Evolutionary conservation across 2,888 invertebrate species (phyloP).

Genomic region (Tethea ocularis): DNA sequence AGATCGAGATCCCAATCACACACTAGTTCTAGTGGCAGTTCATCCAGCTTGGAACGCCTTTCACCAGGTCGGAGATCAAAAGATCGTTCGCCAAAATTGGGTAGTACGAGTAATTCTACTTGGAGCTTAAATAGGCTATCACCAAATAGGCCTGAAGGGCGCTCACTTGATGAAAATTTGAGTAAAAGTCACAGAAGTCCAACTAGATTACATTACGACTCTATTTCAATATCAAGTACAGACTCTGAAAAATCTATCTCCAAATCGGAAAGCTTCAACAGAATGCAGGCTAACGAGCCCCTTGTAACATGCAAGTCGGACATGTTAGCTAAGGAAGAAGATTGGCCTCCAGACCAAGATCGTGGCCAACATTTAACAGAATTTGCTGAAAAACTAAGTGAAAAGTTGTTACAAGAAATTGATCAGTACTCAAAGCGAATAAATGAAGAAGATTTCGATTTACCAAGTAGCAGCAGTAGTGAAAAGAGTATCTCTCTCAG

Average conservation of each 20-base stretch:
- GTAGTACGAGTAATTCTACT: constrained; percentile 78
- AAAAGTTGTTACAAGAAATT: constrained; percentile 90
- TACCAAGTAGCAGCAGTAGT: constrained; percentile 79
- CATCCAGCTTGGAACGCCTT: constrained; percentile 77
- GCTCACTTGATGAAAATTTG: constrained; percentile 76
- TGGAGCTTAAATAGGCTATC: constrained; percentile 80
- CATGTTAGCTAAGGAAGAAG: constrained; percentile 75
- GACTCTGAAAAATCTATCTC: constrained; percentile 81
- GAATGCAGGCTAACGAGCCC: constrained; percentile 78
- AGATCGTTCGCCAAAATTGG: constrained; percentile 78
- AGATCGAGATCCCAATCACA: constrained; percentile 77
- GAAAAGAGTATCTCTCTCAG: constrained; percentile 80
- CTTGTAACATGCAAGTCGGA: constrained; percentile 80
- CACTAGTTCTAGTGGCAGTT: constrained; percentile 80
- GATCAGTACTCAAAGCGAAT: constrained; percentile 85
- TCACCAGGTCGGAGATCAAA: constrained; percentile 79
- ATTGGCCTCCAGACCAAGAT: constrained; percentile 85
- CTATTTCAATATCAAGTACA: constrained; percentile 78
- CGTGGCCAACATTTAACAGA: constrained; percentile 89
- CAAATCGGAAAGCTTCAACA: constrained; percentile 80
- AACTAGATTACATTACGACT: constrained; percentile 76
- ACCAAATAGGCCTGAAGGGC: constrained; percentile 77
- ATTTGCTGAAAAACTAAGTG: constrained; percentile 92
- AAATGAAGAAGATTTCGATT: constrained; percentile 80
- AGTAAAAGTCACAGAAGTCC: constrained; percentile 77